phyloP scores from a whole-genome alignment of 2,113 vertebrate species.

The Sitta europaea region DNA sequence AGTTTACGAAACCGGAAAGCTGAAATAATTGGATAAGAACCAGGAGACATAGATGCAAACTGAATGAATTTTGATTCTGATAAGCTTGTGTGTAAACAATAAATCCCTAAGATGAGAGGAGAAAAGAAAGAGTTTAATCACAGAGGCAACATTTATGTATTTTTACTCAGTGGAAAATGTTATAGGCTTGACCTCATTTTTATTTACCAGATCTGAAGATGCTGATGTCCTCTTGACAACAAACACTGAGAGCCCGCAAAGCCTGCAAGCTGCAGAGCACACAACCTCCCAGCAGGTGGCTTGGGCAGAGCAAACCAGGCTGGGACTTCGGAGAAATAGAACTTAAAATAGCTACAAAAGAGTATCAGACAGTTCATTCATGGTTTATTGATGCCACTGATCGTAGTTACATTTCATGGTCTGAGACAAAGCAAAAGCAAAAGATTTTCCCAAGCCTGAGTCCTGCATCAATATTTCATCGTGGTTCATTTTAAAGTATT shows the following conservation, averaged over 20 bases:
- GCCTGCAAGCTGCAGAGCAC: background rate
- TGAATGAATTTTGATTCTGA: background rate
- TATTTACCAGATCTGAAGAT: background rate
- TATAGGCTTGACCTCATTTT: constrained; percentile 19
- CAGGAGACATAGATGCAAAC: background rate
- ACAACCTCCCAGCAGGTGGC: background rate
- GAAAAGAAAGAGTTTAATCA: background rate
- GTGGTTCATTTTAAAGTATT: background rate
- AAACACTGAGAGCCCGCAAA: background rate
- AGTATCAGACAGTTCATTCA: background rate
- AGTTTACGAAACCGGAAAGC: constrained; percentile 22
- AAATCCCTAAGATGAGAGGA: background rate
- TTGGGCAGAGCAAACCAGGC: background rate
- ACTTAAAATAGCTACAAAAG: constrained; percentile 10
- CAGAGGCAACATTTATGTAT: background rate
- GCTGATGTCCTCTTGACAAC: background rate
- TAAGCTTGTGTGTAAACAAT: background rate
- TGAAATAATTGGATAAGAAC: constrained; percentile 59
- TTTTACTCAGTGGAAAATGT: background rate
- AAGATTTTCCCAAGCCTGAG: background rate
- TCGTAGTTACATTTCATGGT: background rate
- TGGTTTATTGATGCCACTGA: background rate
- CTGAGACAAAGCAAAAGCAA: background rate
- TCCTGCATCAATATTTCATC: background rate
- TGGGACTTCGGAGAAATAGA: background rate